Percentiles rank a stretch among this genome's conserved stretches.
These are phyloP conservation scores for Rhagophthalmus giganteus DNA, from an alignment of 2,888 invertebrate species.

Conservation along the genomic window DNA sequence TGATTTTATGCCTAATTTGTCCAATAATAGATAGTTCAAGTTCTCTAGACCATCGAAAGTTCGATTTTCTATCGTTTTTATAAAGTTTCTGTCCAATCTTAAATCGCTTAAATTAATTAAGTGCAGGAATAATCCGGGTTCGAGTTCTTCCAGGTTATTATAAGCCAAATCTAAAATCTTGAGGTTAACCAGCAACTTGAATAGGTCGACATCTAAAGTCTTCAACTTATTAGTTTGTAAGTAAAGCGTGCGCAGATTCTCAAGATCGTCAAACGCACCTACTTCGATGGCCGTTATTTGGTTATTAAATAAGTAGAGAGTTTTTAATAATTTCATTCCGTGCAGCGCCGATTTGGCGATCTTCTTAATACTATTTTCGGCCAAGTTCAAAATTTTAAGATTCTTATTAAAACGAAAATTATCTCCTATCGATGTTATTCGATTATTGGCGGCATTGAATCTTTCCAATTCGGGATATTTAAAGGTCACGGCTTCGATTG, in stretches of 20 bases:
- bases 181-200: neutral
- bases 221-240: neutral
- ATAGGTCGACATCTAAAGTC: neutral
- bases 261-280: neutral
- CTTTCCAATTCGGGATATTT: too few relatives aligned
- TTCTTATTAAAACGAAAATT: too few relatives aligned
- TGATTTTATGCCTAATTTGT: neutral
- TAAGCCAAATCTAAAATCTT: neutral
- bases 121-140: neutral
- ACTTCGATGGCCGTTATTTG: slow-evolving; percentile 5
- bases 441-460: too few relatives aligned
- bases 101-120: neutral
- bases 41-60: neutral
- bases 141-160: neutral
- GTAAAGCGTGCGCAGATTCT: neutral
- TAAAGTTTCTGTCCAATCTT: neutral
- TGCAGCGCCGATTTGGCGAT: too few relatives aligned
- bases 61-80: neutral
- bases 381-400: neutral
- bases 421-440: too few relatives aligned
- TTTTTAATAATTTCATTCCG: slow-evolving; percentile 7
- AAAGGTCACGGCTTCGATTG: too few relatives aligned
- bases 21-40: neutral
- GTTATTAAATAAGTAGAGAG: slow-evolving; percentile 3
- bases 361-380: neutral